Conservation (phyloP, 1,140 invertebrate genomes). For the Euura lappo region DNA sequence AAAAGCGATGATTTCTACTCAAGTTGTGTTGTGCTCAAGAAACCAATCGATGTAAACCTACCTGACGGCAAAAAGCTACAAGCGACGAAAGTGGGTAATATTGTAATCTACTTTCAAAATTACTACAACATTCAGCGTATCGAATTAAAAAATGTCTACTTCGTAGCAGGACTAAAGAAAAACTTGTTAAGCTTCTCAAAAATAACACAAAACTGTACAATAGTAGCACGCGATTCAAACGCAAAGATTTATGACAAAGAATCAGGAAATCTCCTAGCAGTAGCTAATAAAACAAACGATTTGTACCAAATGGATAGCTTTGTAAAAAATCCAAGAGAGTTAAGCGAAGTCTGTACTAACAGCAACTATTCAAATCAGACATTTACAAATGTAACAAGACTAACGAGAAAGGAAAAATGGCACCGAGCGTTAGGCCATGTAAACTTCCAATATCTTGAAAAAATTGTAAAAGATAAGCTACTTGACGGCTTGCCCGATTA, state of each 20-base stretch:
- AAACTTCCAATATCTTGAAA: slow-evolving; percentile 34
- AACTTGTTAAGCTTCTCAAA: slow-evolving; percentile 25
- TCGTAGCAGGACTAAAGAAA: slow-evolving; percentile 21
- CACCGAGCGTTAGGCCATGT: slow-evolving; percentile 29
- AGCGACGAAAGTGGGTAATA: slow-evolving; percentile 25
- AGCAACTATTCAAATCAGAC: slow-evolving; percentile 7
- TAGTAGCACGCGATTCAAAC: slow-evolving; percentile 18
- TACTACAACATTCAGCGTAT: slow-evolving; percentile 18
- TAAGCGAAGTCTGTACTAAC: not conserved
- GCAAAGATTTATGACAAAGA: slow-evolving; percentile 26
- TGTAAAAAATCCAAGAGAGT: slow-evolving; percentile 10
- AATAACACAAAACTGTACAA: slow-evolving; percentile 20
- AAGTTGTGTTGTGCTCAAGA: slow-evolving; percentile 14
- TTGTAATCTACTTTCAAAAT: slow-evolving; percentile 22
- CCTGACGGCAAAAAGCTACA: slow-evolving; percentile 26
- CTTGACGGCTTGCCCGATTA: slow-evolving; percentile 21
- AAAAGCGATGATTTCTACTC: slow-evolving; percentile 19
- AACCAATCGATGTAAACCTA: slow-evolving; percentile 26
- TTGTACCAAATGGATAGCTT: slow-evolving; percentile 25
- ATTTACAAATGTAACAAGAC: slow-evolving; percentile 14
- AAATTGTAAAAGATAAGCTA: slow-evolving; percentile 25
- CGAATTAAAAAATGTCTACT: slow-evolving; percentile 24
- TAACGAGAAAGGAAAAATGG: slow-evolving; percentile 31
- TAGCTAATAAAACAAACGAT: slow-evolving; percentile 24
- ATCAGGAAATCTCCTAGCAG: slow-evolving; percentile 13